Conservation (phyloP, 2,888 invertebrate species). For the Rhaphigaster nebulosa region DNA sequence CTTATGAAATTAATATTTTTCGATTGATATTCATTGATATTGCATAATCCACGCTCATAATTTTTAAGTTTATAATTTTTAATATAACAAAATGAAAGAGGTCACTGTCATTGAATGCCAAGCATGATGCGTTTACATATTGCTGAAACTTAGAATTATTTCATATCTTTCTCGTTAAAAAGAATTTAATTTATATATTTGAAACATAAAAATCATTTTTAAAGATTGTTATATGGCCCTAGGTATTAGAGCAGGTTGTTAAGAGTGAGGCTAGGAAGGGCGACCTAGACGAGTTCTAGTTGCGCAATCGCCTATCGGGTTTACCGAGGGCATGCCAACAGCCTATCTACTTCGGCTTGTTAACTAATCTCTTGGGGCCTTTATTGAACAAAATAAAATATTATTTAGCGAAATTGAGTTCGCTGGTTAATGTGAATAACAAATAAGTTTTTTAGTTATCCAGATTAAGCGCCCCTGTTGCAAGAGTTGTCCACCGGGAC, state of each 20-base stretch:
- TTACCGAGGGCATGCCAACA: constrained; percentile 36
- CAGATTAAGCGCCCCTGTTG: too few relatives aligned
- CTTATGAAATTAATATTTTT: too few relatives aligned
- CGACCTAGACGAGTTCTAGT: constrained; percentile 38
- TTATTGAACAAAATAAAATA: not conserved
- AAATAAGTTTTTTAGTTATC: too few relatives aligned
- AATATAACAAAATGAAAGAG: too few relatives aligned
- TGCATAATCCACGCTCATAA: too few relatives aligned
- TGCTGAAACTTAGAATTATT: not conserved
- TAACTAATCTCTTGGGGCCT: not conserved
- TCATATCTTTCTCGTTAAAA: not conserved
- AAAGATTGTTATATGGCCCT: not conserved
- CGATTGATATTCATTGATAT: too few relatives aligned
- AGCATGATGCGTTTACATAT: too few relatives aligned
- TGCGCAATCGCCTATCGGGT: constrained; percentile 41
- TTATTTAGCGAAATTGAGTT: too few relatives aligned
- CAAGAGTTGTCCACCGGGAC: too few relatives aligned
- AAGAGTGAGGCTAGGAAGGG: not conserved
- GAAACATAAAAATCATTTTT: not conserved
- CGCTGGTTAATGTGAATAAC: too few relatives aligned
- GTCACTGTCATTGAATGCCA: too few relatives aligned
- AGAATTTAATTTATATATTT: not conserved
- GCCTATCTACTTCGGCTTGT: not conserved
- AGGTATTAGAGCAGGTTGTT: constrained; percentile 8
- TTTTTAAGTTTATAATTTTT: too few relatives aligned